Evolutionary conservation across 2,113 vertebrate genomes (phyloP), one percentile per base, ranked within the genome.

Genomic region (Gobiocypris rarus): DNA sequence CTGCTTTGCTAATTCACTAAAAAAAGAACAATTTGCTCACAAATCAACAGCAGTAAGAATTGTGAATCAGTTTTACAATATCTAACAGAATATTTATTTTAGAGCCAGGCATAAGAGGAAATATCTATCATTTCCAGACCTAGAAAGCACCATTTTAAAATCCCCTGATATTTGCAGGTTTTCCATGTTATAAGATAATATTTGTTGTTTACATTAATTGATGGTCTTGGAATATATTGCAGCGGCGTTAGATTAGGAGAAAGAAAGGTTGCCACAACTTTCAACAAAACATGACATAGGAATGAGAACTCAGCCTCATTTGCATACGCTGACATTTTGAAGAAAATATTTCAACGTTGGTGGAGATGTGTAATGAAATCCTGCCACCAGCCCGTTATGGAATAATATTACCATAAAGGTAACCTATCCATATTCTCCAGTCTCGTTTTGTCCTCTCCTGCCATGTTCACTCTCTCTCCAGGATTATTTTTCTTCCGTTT

Each of bases 351-450:
- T 96, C 96, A 98, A 96, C 94, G 96, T 96, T 96, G 94, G 94
- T 94, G 90, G 92, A 94, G 95, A 95, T 93, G 95, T 82, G 80
- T 98, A 99, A 99, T 99, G 97, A 98, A 98, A 97, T 96, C 96
- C 96, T 97, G 96, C 96, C 97, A 98, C 96, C 95, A 96, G 96
- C 95, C 90, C 93, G 94, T 95, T 95, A 97, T 93, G 96, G 94
- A 98, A 97, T 98, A 99, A 98, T 99, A 96, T 97, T 98, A 95
- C 97, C 96, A 95, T 96, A 98, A 97, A 97, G 96, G 97, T 97
- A 97, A 97, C 95, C 95, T 97, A 95, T 96, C 96, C 95, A 96
- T 94, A 94, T 95, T 97, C 97, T 95, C 95, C 56, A 69, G 52
- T 81, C 89, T 81, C 79, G 65, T 75, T 75, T 67, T 85, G 85